These are phyloP conservation scores for Synaphobranchus kaupii DNA, from an alignment of 2,797 vertebrate species.

Conservation along the genomic window DNA sequence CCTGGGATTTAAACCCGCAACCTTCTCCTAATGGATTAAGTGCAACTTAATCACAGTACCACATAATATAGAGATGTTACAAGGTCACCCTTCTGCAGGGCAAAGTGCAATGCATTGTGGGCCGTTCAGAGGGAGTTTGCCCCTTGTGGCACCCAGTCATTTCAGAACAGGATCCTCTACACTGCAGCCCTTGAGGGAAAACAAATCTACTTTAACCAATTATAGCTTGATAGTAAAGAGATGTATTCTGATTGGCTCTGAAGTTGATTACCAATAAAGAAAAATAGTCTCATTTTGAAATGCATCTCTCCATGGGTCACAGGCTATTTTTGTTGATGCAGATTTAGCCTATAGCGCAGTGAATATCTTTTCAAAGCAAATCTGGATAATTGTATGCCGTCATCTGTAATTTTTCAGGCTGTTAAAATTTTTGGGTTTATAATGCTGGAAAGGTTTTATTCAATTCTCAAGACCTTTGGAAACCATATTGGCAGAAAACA, in stretches of 20 bases:
- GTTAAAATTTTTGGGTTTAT: conserved; percentile 68
- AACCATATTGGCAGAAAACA: conserved; percentile 70
- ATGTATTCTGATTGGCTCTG: neutral
- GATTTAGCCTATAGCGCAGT: neutral
- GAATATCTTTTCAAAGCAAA: conserved; percentile 7
- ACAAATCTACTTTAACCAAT: conserved; percentile 35
- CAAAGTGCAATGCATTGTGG: conserved; percentile 79
- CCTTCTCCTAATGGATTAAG: neutral
- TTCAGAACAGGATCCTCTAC: conserved; percentile 71
- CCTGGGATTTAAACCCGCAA: conserved; percentile 2
- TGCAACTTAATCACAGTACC: neutral
- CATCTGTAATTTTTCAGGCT: conserved; percentile 46
- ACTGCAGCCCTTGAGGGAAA: conserved; percentile 72
- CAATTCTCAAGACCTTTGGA: conserved; percentile 32
- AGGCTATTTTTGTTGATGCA: neutral
- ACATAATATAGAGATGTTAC: neutral
- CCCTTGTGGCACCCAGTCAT: conserved; percentile 77
- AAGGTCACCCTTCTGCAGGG: conserved; percentile 31
- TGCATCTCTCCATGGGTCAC: neutral
- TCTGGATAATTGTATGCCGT: neutral
- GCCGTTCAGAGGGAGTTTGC: conserved; percentile 69
- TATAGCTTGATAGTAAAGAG: neutral
- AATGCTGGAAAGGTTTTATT: conserved; percentile 56
- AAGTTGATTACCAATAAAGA: conserved; percentile 6
- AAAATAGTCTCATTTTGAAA: neutral